Percentiles rank a stretch among this genome's conserved stretches.
phyloP scores from a whole-genome alignment of 2,888 invertebrate genomes.

The Leptinotarsa tumamoca region DNA sequence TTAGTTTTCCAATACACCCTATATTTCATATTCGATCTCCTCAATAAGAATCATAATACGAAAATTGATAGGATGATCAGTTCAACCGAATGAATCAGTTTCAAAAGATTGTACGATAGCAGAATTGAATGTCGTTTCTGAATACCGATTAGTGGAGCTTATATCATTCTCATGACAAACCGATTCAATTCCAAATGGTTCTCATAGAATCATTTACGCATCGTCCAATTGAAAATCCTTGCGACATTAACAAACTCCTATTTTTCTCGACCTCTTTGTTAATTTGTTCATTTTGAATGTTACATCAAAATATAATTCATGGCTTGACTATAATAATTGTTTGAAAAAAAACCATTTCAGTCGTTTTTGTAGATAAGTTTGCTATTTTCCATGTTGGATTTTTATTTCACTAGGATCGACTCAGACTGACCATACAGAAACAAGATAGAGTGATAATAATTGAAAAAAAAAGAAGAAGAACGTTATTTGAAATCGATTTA shows the following conservation, averaged over 20 bases:
- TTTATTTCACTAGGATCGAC: too few species aligned
- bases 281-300: slow-evolving; percentile 8
- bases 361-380: background rate
- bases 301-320: slow-evolving; percentile 12
- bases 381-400: slow-evolving; percentile 1
- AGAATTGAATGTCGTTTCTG: too few species aligned
- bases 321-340: slow-evolving; percentile 15
- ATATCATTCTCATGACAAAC: background rate
- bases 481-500: too few species aligned
- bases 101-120: too few species aligned
- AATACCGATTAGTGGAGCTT: background rate
- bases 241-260: background rate
- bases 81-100: too few species aligned
- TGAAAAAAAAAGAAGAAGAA: too few species aligned
- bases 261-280: background rate
- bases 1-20: too few species aligned
- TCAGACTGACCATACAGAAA: too few species aligned
- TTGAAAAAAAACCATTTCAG: background rate
- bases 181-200: background rate
- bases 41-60: too few species aligned
- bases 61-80: too few species aligned
- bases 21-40: too few species aligned
- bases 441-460: too few species aligned
- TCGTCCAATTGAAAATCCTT: background rate
- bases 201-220: slow-evolving; percentile 16